Evolutionary conservation across 2,888 invertebrate species (phyloP).

Genomic region (Cheilosia soror): DNA sequence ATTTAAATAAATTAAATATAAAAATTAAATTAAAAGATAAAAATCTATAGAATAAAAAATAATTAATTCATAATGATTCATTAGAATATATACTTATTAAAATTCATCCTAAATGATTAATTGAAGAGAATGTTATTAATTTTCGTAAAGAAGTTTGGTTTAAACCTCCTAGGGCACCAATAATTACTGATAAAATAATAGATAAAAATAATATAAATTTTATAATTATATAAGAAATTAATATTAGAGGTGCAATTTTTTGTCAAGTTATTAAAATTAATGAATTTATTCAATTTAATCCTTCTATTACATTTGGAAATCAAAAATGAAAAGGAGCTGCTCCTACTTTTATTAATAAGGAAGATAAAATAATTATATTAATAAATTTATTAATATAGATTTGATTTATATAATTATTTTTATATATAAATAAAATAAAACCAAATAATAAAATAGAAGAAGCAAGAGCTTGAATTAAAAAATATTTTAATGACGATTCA

Average conservation of each 20-base stretch:
- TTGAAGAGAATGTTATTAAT: no score
- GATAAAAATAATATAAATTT: background rate
- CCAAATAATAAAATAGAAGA: slow-evolving; percentile 85
- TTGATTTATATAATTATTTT: slow-evolving; percentile 79
- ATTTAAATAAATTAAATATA: slow-evolving; percentile 84
- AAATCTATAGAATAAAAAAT: background rate
- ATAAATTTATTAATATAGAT: slow-evolving; percentile 78
- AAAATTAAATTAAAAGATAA: slow-evolving; percentile 80
- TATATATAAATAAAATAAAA: slow-evolving; percentile 79
- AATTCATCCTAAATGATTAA: slow-evolving; percentile 86
- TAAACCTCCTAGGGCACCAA: background rate
- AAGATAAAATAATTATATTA: slow-evolving; percentile 82
- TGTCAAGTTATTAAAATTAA: slow-evolving; percentile 87
- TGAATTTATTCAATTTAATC: slow-evolving; percentile 85
- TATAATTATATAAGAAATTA: slow-evolving; percentile 4
- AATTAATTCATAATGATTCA: slow-evolving; percentile 77
- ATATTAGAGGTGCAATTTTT: slow-evolving; percentile 84
- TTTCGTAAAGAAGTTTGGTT: no score
- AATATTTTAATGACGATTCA: slow-evolving; percentile 83
- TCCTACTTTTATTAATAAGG: slow-evolving; percentile 85
- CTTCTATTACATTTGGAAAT: slow-evolving; percentile 86
- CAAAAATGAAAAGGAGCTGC: slow-evolving; percentile 84
- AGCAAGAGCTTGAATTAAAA: slow-evolving; percentile 86
- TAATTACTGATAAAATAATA: background rate
- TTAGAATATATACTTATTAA: slow-evolving; percentile 84